These are phyloP conservation scores for Centropus bengalensis DNA, from an alignment of 2,113 vertebrate species.

Conservation along the genomic window DNA sequence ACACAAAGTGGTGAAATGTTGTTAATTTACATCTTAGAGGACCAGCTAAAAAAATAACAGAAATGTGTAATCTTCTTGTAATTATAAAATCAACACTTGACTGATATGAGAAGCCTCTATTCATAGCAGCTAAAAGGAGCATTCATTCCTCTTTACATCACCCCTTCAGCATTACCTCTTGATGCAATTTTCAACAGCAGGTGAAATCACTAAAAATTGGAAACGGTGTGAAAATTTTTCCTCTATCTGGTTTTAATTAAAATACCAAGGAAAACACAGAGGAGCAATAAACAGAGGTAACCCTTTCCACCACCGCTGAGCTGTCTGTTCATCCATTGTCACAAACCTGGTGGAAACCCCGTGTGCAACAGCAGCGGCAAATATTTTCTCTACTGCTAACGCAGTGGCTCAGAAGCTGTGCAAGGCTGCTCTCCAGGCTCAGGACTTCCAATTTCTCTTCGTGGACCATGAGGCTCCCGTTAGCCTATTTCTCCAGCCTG, in stretches of 20 bases:
- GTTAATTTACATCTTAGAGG: background rate
- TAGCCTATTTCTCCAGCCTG: background rate
- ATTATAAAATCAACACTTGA: constrained; percentile 22
- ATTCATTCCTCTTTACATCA: constrained; percentile 55
- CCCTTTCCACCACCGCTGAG: background rate
- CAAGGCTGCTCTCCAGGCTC: background rate
- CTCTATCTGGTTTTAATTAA: constrained; percentile 46
- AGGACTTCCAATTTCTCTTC: background rate
- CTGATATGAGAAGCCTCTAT: constrained; percentile 41
- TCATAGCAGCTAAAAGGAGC: constrained; percentile 45
- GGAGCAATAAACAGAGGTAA: background rate
- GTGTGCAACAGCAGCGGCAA: fast-evolving
- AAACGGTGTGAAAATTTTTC: background rate
- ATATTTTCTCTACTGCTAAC: background rate
- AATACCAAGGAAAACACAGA: background rate
- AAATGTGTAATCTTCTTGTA: background rate
- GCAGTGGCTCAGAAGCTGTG: background rate
- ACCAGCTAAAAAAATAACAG: constrained; percentile 9
- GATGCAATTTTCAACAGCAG: constrained; percentile 38
- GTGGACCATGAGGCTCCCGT: background rate
- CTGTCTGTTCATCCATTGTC: background rate
- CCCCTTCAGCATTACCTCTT: background rate
- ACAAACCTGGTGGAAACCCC: background rate
- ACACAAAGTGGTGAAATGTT: background rate
- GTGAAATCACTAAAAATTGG: constrained; percentile 16